Base-by-base conservation (phyloP, 2,797 vertebrate species). In the Eremophila alpestris region DNA sequence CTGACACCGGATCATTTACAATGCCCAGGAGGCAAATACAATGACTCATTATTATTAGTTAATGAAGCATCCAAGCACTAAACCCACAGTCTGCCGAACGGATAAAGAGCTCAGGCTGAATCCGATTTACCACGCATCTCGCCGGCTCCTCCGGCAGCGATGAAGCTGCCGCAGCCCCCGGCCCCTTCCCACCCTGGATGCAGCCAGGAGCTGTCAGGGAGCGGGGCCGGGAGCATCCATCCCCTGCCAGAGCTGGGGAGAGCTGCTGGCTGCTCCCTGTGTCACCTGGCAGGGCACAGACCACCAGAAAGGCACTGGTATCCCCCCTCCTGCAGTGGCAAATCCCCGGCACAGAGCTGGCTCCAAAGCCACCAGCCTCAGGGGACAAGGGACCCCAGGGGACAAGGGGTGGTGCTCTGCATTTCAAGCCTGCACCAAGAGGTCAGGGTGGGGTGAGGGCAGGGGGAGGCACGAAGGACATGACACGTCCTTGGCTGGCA, bases 41-140 rank as follows among this genome's bases (percentile, higher is more conserved):
- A 94, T 95, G 97, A 97, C 93, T 97, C 97, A 97, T 98, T 97
- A 97, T 97, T 97, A 97, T 97, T 95, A 95, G 94, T 97, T 97
- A 97, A 98, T 97, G 97, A 97, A 97, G 96, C 97, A 96, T 97
- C 95, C 94, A 95, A 96, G 94, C 89, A 96, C 95, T 97, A 97
- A 97, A 94, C 93, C 83, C 96, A 85, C 93, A 93, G 94, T 95
- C 94, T 86, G 94, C 59, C 56, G 69, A 88, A 63, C 2, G 65
- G 79, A 96, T 88, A 91, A 93, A 96, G 91, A 94, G 94, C 75
- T 91, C 73, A 56, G 92, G 73, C 41, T 85, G 89, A 79, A 86
- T 92, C 46, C 41, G 69, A 93, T 93, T 93, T 86, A 74, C 27
- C 83, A 41, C n/a, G 22, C 71, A 80, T 52, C 83, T 92, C 22